Evolutionary conservation across 2,888 invertebrate genomes (phyloP), one percentile per base, ranked within the genome.

Genomic region (Tridacna crocea): DNA sequence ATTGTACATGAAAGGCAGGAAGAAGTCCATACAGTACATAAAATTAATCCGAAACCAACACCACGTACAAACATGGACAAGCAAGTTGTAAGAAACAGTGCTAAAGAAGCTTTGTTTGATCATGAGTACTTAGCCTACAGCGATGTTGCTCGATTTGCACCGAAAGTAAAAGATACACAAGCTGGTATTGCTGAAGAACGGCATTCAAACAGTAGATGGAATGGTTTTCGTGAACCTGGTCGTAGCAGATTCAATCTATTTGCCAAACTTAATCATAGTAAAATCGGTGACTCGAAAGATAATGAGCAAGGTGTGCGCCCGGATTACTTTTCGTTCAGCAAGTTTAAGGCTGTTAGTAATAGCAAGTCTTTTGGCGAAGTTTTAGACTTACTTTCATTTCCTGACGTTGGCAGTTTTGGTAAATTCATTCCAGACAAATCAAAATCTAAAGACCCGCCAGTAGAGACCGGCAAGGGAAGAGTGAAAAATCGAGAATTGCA

Each of bases 401-500:
- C n/a, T 13, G 24, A 15, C 10, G 24, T 19, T n/a, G 4, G 22
- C 15, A 51, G 70, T 51, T 70, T 70, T 26, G 70, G 70, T 10
- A 70, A 70, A 47, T 70, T 70, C 36, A 15, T 47, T 51, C 70
- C 48, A 4, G 26, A 22, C 24, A 15, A 70, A 12, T 70, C 70
- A 3, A 13, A n/a, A 15, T 48, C 12, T 19, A 6, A 51, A 13
- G 22, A 51, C n/a, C n/a, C 51, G 12, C 48, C 70, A 48, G 51
- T 15, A 2, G 70, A 70, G 47, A 11, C 48, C 8, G 22, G 26
- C 11, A 51, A 51, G 70, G 70, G 70, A 8, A 46, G 22, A n/a
- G 70, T 51, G 12, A 70, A 70, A 51, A 48, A 70, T 26, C 70
- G 70, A 15, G 70, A 70, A 51, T 13, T 70, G 22, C 24, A 27